phyloP scores from a whole-genome alignment of 2,797 vertebrate species.

The Pipistrellus pipistrellus region DNA sequence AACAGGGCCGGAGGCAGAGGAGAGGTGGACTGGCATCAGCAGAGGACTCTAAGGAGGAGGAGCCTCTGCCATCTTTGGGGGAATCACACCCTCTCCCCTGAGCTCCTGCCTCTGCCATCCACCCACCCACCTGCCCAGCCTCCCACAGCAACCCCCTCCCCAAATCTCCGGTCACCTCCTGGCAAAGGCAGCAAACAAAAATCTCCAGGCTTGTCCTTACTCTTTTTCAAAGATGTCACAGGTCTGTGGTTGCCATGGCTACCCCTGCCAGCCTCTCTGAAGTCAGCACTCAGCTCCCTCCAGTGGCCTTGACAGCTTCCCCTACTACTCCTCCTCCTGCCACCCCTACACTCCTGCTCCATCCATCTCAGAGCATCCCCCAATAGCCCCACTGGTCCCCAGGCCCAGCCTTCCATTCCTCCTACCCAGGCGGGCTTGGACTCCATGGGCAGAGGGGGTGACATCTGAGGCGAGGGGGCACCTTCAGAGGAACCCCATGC shows the following conservation, averaged over 20 bases:
- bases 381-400: accelerated
- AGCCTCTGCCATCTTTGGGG: background rate
- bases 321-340: background rate
- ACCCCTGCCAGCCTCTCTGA: constrained; percentile 71
- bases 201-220: constrained; percentile 71
- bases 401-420: background rate
- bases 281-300: constrained; percentile 3
- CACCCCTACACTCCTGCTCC: accelerated
- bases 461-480: background rate
- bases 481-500: background rate
- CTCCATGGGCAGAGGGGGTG: accelerated
- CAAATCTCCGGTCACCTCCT: background rate
- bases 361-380: background rate
- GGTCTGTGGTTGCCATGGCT: constrained; percentile 72
- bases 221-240: constrained; percentile 67
- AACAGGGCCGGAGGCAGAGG: background rate
- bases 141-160: background rate
- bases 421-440: background rate
- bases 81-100: background rate
- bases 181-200: constrained; percentile 62
- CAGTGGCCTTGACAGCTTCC: background rate
- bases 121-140: background rate
- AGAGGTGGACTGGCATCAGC: background rate
- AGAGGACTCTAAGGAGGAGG: background rate
- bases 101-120: background rate